Evolutionary conservation across 2,888 invertebrate genomes (phyloP).

Genomic region (Lathronympha strigana): DNA sequence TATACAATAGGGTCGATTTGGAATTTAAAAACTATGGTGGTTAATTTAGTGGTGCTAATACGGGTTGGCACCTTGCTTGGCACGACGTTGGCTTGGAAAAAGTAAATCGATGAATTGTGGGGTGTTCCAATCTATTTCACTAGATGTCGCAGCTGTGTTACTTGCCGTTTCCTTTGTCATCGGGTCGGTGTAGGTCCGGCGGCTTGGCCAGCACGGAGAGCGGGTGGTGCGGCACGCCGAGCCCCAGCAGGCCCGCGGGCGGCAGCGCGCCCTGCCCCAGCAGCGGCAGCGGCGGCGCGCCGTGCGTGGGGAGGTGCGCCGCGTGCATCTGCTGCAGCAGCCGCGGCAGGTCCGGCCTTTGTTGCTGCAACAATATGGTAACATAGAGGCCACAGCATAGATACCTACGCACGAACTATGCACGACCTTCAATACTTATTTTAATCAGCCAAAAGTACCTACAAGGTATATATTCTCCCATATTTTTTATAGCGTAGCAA

Average conservation of each 20-base stretch:
- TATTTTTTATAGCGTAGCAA: no score
- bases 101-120: no score
- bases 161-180: conserved; percentile 91
- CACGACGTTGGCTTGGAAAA: no score
- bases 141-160: no score
- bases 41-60: no score
- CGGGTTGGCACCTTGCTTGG: no score
- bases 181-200: conserved; percentile 90
- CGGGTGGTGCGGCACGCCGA: conserved; percentile 89
- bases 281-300: conserved; percentile 88
- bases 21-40: no score
- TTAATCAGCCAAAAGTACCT: no score
- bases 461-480: no score
- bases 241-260: conserved; percentile 86
- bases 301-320: conserved; percentile 90
- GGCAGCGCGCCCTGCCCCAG: conserved; percentile 79
- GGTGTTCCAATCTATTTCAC: no score
- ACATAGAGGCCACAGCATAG: neutral
- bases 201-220: conserved; percentile 91
- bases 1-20: no score
- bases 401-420: neutral
- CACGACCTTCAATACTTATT: no score
- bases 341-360: conserved; percentile 92
- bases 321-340: conserved; percentile 97
- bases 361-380: conserved; percentile 86